Base-by-base conservation (phyloP, 1,140 invertebrate genomes). In the Monochamus saltuarius region DNA sequence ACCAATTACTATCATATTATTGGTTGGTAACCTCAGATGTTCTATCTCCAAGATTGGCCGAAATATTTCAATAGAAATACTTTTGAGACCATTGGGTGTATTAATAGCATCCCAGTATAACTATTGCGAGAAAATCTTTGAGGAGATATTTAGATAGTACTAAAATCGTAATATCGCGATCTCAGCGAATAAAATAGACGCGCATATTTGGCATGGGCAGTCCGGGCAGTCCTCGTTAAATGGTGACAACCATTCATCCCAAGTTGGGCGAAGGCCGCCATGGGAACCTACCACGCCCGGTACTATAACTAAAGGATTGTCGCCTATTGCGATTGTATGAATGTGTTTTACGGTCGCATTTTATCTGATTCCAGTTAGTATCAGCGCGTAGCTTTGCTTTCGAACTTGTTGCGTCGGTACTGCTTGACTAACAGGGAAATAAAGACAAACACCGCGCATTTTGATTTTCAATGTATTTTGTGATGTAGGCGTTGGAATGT, bases 291-390 rank as follows among this genome's bases (percentile, higher is more conserved):
- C 49, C 43, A 19, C 56, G 39, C 56, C 56, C 56, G 56, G 43
- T 42, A 49, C 34, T 56, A 56, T 49, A 57, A 57, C 56, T 47
- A 57, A 57, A 57, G 56, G 42, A 49, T 57, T 36, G 56, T 57
- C 56, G 56, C 56, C 34, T 17, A 42, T 17, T 42, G 39, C 39
- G 16, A 13, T 17, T 42, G 39, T 7, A 16, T 42, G 9, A 29
- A 13, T 36, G 56, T 57, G 56, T 29, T 57, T 57, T 49, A 57
- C 56, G 56, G 49, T 57, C 38, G 56, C 22, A 17, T 10, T 50
- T 57, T 57, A 57, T 57, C 56, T 57, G 56, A 57, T 57, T 57
- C 39, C 42, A 57, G 46, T 50, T 50, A 49, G 14, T 45, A 57
- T 57, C 46, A 14, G 56, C 38, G 36, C 13, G 43, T 43, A 56